These are phyloP conservation scores for Caenorhabditis becei DNA, from an alignment of 2,888 invertebrate species.

Conservation along the genomic window DNA sequence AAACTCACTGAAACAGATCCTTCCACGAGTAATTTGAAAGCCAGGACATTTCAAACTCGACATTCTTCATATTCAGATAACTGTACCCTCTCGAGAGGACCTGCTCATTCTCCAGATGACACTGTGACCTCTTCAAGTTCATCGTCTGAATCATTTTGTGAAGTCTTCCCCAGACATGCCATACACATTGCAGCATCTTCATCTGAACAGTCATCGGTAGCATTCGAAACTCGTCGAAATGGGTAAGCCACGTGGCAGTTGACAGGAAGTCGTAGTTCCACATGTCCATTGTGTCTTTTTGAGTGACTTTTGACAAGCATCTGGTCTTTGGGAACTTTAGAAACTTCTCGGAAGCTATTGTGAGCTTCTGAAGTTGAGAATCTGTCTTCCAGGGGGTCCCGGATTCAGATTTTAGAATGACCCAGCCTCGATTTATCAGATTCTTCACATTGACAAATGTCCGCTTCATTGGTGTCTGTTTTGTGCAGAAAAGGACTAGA, in stretches of 20 bases:
- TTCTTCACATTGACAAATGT: conserved; percentile 13
- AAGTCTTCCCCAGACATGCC: conserved; percentile 30
- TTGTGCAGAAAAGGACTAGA: background rate
- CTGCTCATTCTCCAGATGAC: background rate
- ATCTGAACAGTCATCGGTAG: conserved; percentile 57
- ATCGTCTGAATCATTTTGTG: background rate
- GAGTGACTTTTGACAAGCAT: background rate
- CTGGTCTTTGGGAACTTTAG: background rate
- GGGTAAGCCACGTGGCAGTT: conserved; percentile 51
- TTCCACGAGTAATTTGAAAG: conserved; percentile 1
- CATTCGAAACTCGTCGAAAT: conserved; percentile 39
- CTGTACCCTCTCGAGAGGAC: background rate
- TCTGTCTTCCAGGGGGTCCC: background rate
- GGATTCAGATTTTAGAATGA: background rate
- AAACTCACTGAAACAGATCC: conserved; percentile 6
- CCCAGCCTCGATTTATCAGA: background rate
- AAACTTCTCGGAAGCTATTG: background rate
- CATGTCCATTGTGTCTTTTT: background rate
- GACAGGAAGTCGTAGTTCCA: conserved; percentile 33
- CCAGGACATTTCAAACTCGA: conserved; percentile 29
- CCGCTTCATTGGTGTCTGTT: background rate
- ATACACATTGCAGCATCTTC: conserved; percentile 40
- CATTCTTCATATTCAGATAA: conserved; percentile 4
- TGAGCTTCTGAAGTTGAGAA: conserved; percentile 7
- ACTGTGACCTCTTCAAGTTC: background rate